Evolutionary conservation across 2,888 invertebrate genomes (phyloP).

Genomic region (Drosophila testacea): DNA sequence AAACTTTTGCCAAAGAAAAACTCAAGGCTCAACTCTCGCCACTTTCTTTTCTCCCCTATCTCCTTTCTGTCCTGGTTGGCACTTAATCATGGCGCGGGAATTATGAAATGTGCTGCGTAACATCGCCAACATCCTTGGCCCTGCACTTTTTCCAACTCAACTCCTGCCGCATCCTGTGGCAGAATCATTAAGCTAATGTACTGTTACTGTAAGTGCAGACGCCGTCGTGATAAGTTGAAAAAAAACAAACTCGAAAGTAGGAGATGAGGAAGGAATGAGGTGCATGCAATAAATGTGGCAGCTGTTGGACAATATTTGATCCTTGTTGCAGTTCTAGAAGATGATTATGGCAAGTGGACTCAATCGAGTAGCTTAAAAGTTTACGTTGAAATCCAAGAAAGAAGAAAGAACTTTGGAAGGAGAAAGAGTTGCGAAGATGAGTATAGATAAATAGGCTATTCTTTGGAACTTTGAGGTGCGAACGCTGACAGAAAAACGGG

Average conservation of each 20-base stretch:
- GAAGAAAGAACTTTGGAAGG: neutral
- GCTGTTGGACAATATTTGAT: neutral
- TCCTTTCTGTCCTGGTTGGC: slow-evolving; percentile 4
- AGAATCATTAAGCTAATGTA: slow-evolving; percentile 78
- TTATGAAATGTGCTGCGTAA: slow-evolving; percentile 78
- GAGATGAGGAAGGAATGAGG: neutral
- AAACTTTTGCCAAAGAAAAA: slow-evolving; percentile 64
- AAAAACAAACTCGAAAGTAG: slow-evolving; percentile 1
- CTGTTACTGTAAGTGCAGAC: slow-evolving; percentile 39
- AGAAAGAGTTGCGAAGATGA: neutral
- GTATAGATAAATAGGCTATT: no score
- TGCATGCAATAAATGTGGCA: slow-evolving; percentile 3
- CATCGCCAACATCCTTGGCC: slow-evolving; percentile 45
- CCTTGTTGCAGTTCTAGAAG: neutral
- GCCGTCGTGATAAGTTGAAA: slow-evolving; percentile 31
- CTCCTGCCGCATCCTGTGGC: slow-evolving; percentile 13
- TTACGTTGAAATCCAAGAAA: no score
- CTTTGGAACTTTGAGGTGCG: no score
- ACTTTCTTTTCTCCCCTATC: neutral
- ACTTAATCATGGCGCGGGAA: slow-evolving; percentile 72
- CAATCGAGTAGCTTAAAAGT: neutral
- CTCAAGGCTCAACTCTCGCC: slow-evolving; percentile 35
- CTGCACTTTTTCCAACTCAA: slow-evolving; percentile 34
- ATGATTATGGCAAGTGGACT: neutral
- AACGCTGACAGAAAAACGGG: no score